Conservation (phyloP, 2,888 invertebrate genomes). For the Drosophila putrida region DNA sequence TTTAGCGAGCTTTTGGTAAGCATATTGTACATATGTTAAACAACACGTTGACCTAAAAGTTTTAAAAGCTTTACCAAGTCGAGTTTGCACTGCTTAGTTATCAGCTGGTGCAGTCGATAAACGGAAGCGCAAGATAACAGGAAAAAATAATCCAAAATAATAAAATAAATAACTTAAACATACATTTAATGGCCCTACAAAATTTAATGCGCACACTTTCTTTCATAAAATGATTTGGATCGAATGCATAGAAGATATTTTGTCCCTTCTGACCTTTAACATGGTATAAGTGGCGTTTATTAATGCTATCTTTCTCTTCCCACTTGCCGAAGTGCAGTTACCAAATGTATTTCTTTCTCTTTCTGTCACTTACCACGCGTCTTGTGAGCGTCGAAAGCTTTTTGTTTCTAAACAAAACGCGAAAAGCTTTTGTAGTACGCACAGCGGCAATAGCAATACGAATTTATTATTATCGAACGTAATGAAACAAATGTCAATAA, state of each 20-base stretch:
- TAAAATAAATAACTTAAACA: not conserved
- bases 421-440: constrained; percentile 38
- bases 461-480: constrained; percentile 38
- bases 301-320: not conserved
- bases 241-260: not conserved
- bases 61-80: constrained; percentile 18
- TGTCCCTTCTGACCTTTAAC: constrained; percentile 13
- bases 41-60: not conserved
- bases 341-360: constrained; percentile 2
- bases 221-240: not conserved
- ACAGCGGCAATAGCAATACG: constrained; percentile 25
- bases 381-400: constrained; percentile 45
- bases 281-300: not conserved
- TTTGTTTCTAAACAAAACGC: constrained; percentile 45
- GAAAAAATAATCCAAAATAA: not conserved
- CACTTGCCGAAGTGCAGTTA: constrained; percentile 6
- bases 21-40: not conserved
- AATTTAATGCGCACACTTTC: not conserved
- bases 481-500: constrained; percentile 5
- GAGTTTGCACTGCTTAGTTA: constrained; percentile 8
- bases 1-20: constrained; percentile 4
- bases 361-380: constrained; percentile 53
- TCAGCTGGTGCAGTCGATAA: not conserved
- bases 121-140: not conserved
- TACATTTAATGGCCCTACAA: no score